Percentiles rank a stretch among this genome's conserved stretches.
Conservation (phyloP, 2,888 invertebrate genomes). For the Branchinecta sandiegonensis region DNA sequence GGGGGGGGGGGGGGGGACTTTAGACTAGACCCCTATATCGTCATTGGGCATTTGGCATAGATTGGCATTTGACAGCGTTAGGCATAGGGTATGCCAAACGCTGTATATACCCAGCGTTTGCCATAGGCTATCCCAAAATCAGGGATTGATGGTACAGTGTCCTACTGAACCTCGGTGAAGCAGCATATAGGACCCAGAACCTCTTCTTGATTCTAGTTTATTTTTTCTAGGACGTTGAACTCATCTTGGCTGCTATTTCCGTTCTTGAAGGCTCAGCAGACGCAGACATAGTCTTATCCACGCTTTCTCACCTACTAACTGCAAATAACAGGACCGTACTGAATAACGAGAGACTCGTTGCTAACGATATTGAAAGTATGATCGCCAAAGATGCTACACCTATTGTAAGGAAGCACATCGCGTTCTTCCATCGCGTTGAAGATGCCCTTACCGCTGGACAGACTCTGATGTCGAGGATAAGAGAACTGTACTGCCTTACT, state of each 20-base stretch:
- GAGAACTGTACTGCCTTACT: neutral
- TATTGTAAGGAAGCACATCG: neutral
- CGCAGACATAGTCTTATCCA: neutral
- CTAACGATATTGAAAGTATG: slow-evolving; percentile 5
- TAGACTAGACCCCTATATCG: too few species aligned
- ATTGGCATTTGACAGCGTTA: too few species aligned
- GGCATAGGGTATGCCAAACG: too few species aligned
- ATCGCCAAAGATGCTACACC: neutral
- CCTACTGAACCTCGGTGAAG: too few species aligned
- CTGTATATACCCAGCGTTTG: too few species aligned
- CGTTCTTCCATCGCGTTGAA: slow-evolving; percentile 1
- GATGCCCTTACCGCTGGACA: neutral
- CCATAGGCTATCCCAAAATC: too few species aligned
- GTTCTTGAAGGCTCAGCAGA: neutral
- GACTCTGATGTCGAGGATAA: slow-evolving; percentile 5
- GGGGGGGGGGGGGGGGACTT: too few species aligned
- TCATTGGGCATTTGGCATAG: too few species aligned
- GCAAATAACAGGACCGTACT: neutral
- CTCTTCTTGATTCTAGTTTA: neutral
- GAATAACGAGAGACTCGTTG: neutral
- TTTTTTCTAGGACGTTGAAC: neutral
- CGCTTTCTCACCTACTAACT: neutral
- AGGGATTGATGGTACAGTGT: too few species aligned
- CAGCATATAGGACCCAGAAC: too few species aligned
- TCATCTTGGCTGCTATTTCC: slow-evolving; percentile 4